Base-by-base conservation (phyloP, 2,113 vertebrate genomes). In the Ursus arctos region DNA sequence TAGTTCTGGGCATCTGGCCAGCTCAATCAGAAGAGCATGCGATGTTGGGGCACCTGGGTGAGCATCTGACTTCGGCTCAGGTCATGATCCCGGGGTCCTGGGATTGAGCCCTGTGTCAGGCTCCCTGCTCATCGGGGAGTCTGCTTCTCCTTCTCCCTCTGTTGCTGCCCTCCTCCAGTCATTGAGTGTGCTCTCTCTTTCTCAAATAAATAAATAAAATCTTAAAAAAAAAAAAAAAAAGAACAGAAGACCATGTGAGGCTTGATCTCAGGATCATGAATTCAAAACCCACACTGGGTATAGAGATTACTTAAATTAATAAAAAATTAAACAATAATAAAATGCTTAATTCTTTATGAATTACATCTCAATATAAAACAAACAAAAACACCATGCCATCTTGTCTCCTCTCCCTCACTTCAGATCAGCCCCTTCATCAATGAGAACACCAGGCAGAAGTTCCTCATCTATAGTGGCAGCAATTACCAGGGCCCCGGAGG, bases 361-460 rank as follows among this genome's bases (percentile, higher is more conserved):
- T 91, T 33, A 7, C 0, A 13, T 14, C 26, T 69, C 55, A 22
- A 9, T 69, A 3, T 13, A 19, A 72, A 81, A 84, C 36, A 57
- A 77, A 77, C 31, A 26, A 28, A 87, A 55, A 47, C 21, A 26
- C 16, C 6, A 22, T 76, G 67, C 26, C 13, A 3, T 51, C 36
- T 9, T 16, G 69, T 89, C 19, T 94, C 74, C 16, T 7, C 0
- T 0, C 53, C 18, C 28, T 36, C 40, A 0, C 82, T 97, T 31
- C 96, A 99, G 99, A 98, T 99, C 97, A 99, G 99, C 93, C 99
- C 99, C 36, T 99, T 99, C 95, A 99, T 99, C 98, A 99, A 99
- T 0, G 99, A 99, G 84, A 99, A 99, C 97, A 99, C 99, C 2
- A 97, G 99, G 53, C 98, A 98, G 97, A 99, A 99, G 82, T 99